A percentile compares a stretch with the other conserved stretches of the same genome.
Evolutionary conservation across 2,888 invertebrate species (phyloP).

Genomic region (Glyphotaelius pellucidus): DNA sequence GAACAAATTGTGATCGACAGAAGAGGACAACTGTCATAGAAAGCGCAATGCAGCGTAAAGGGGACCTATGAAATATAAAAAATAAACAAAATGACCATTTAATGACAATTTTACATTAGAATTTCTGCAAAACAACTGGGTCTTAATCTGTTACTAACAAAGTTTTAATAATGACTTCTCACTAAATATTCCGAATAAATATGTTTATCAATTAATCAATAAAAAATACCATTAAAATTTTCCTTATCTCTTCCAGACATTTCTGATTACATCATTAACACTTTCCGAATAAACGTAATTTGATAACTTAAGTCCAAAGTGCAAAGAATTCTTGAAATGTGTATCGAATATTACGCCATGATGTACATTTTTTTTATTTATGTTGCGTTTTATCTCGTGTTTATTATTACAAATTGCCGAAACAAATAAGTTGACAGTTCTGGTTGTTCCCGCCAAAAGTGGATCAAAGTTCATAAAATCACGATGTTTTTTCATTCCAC

Average conservation of each 20-base stretch:
- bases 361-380: neutral
- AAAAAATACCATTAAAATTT: neutral
- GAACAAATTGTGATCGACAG: no score
- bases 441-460: conserved; percentile 6
- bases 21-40: no score
- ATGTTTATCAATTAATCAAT: neutral
- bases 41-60: no score
- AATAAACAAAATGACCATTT: no score
- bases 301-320: conserved; percentile 15
- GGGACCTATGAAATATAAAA: no score
- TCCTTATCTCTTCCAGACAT: neutral
- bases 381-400: neutral
- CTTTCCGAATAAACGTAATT: neutral
- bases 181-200: neutral
- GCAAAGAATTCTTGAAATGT: conserved; percentile 1
- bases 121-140: no score
- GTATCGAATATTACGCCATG: conserved; percentile 5
- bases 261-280: neutral
- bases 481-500: neutral
- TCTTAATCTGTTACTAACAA: neutral
- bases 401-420: neutral
- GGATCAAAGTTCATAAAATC: conserved; percentile 28
- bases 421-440: neutral
- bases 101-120: no score
- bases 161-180: neutral